These are phyloP conservation scores for Mandrillus leucophaeus DNA, from an alignment of 2,113 vertebrate genomes.

Conservation along the genomic window DNA sequence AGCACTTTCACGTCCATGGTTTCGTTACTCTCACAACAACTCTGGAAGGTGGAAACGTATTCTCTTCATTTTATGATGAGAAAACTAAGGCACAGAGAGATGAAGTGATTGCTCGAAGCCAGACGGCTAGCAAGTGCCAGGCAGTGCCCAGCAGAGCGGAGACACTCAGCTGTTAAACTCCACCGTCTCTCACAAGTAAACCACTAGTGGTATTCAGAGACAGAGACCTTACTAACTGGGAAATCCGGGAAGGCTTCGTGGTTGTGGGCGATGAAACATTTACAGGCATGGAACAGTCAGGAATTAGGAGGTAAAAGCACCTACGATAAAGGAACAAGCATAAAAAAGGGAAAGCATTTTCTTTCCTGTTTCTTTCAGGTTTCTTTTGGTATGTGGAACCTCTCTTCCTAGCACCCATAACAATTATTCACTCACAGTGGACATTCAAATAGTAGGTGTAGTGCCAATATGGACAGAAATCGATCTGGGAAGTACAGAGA, in stretches of 20 bases:
- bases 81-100: neutral
- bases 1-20: neutral
- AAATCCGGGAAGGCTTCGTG: neutral
- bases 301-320: neutral
- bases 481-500: neutral
- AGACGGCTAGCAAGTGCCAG: neutral
- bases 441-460: neutral
- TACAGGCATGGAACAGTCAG: neutral
- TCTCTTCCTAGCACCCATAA: neutral
- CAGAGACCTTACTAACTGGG: neutral
- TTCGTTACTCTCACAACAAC: neutral
- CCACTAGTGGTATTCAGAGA: neutral
- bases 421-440: neutral
- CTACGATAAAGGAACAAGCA: neutral
- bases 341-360: neutral
- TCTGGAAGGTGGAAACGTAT: neutral
- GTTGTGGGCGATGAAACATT: neutral
- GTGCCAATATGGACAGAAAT: neutral
- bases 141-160: neutral
- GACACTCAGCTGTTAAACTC: neutral
- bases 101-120: neutral
- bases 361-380: neutral
- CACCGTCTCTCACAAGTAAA: neutral
- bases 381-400: neutral
- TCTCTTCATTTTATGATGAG: neutral